Percentiles rank a stretch among this genome's conserved stretches.
Evolutionary conservation across 2,797 vertebrate genomes (phyloP).

Genomic region (Capromys pilorides): DNA sequence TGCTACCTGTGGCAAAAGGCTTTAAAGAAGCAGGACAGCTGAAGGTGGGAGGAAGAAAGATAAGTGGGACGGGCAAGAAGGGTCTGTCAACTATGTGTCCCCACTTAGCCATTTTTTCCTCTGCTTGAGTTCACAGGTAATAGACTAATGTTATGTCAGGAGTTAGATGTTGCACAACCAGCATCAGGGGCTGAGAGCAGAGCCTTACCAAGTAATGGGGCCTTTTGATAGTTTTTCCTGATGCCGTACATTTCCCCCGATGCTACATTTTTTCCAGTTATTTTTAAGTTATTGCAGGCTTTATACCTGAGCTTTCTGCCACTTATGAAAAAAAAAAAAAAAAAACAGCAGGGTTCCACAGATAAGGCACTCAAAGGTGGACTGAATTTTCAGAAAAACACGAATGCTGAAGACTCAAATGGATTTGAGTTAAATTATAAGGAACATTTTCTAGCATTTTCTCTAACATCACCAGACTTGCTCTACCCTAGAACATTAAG

Average conservation of each 20-base stretch:
- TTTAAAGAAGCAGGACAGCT: neutral
- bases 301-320: constrained; percentile 33
- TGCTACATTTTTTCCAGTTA: constrained; percentile 45
- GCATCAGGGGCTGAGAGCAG: neutral
- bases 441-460: constrained; percentile 59
- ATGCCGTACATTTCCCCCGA: neutral
- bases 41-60: neutral
- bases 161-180: constrained; percentile 14
- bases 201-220: constrained; percentile 5
- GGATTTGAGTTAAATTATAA: constrained; percentile 37
- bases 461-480: constrained; percentile 53
- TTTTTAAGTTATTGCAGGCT: constrained; percentile 26
- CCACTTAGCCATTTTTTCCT: neutral
- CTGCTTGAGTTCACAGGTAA: neutral
- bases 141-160: neutral
- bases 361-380: constrained; percentile 30
- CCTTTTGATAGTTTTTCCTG: constrained; percentile 24
- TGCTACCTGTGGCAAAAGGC: neutral
- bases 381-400: constrained; percentile 44
- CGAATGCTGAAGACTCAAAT: constrained; percentile 40
- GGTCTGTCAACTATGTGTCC: neutral
- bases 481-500: constrained; percentile 74
- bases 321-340: constrained; percentile 55
- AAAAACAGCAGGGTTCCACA: neutral
- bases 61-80: neutral